phyloP scores from a whole-genome alignment of 2,888 invertebrate genomes.

The Saturnia japonica region DNA sequence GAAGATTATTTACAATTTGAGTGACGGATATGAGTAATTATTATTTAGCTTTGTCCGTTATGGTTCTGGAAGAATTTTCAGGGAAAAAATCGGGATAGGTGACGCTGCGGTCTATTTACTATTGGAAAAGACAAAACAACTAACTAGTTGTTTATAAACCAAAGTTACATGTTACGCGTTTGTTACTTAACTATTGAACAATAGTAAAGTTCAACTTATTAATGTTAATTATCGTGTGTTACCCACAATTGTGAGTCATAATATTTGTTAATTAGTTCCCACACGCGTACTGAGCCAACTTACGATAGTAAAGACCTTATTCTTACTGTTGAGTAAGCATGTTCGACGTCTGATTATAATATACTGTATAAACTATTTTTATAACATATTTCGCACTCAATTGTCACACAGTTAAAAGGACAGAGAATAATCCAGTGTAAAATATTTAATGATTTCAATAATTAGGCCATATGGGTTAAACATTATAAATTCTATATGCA shows the following conservation, averaged over 20 bases:
- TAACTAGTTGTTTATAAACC: too few species aligned
- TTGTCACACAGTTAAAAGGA: neutral
- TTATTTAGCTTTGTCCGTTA: too few species aligned
- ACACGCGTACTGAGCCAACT: slow-evolving; percentile 14
- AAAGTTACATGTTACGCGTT: neutral
- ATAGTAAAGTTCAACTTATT: neutral
- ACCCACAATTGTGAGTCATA: slow-evolving; percentile 6
- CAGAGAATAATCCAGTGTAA: neutral
- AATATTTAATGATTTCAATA: neutral
- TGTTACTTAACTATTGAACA: neutral
- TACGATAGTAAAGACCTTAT: neutral
- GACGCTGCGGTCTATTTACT: too few species aligned
- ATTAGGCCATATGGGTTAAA: neutral
- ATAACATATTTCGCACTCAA: neutral
- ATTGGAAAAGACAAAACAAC: too few species aligned
- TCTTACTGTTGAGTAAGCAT: neutral
- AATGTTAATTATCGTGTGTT: slow-evolving; percentile 10
- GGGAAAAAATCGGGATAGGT: too few species aligned
- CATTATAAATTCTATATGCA: neutral
- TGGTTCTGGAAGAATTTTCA: too few species aligned
- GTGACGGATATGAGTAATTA: too few species aligned
- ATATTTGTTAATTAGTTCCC: slow-evolving; percentile 3
- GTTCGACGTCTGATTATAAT: neutral
- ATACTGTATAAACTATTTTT: neutral
- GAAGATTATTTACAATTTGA: too few species aligned